Conservation (phyloP, 2,113 vertebrate species). For the Agapornis roseicollis region DNA sequence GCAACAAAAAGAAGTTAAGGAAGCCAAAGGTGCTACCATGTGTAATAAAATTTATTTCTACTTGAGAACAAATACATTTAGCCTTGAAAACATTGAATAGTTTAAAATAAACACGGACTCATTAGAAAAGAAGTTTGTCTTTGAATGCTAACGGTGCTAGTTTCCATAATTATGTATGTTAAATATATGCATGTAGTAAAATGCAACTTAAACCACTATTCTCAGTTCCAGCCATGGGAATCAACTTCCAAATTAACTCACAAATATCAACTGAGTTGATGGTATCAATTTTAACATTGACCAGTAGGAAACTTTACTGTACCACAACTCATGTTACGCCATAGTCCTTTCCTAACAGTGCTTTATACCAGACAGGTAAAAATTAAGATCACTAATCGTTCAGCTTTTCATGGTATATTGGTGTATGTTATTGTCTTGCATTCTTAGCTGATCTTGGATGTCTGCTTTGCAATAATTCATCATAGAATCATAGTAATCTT, state of each 20-base stretch:
- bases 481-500: background rate
- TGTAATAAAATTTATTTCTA: background rate
- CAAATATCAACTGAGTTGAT: background rate
- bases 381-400: background rate
- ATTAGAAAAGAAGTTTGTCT: background rate
- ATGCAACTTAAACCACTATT: background rate
- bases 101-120: background rate
- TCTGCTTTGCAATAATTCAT: background rate
- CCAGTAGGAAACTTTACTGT: background rate
- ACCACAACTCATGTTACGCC: background rate
- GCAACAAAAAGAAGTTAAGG: background rate
- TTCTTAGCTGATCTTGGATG: background rate
- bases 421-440: background rate
- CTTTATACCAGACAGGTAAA: background rate
- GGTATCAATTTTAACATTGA: background rate
- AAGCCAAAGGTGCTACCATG: background rate
- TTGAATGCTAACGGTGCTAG: background rate
- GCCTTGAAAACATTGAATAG: background rate
- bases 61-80: background rate
- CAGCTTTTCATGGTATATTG: background rate
- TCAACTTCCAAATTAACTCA: background rate
- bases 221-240: background rate
- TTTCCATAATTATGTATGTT: background rate
- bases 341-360: background rate
- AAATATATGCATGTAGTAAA: background rate